Evolutionary conservation across 2,888 invertebrate species (phyloP), one percentile per base, ranked within the genome.

Genomic region (Diaperis boleti): DNA sequence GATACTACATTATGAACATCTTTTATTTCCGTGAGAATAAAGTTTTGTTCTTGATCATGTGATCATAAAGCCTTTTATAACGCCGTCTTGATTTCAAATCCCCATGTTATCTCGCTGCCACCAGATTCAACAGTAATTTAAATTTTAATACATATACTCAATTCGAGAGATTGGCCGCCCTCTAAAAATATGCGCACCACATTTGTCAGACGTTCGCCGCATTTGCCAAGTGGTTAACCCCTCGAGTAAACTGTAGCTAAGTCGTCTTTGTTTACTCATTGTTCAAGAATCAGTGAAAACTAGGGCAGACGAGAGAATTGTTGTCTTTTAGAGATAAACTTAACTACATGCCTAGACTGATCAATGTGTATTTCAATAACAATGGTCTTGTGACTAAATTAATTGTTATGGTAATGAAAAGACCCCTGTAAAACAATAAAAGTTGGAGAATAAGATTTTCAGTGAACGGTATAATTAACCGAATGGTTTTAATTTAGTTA

Each of bases 311-410:
- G 56, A 56, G 55, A 29, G 62, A 62, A 56, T 55, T 56, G 56
- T 62, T 47, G 59, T 64, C 55, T 52, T 62, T 52, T 54, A 59
- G 47, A 64, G 64, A 64, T 64, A 64, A 64, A 59, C 54, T 59
- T 55, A 59, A 64, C 59, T 64, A 56, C 56, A 62, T 49, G 62
- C 62, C 42, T 56, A 31, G 41, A 20, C 62, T 62, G 62, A 62
- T 62, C 56, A 62, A 62, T 56, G 56, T 55, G 22, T 39, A 64
- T 59, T 49, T 64, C 64, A 59, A 59, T 64, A 54, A 64, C 59
- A 59, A 64, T 64, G 55, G 59, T 47, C 59, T 59, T 59, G 54
- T 17, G 42, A 59, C 45, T 59, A 59, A 41, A 64, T 64, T 59
- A 59, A 59, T 59, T 59, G 41, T 55, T 41, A 64, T 59, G 63